Evolutionary conservation across 1,140 invertebrate genomes (phyloP).

Genomic region (Trachelipus rathkii): DNA sequence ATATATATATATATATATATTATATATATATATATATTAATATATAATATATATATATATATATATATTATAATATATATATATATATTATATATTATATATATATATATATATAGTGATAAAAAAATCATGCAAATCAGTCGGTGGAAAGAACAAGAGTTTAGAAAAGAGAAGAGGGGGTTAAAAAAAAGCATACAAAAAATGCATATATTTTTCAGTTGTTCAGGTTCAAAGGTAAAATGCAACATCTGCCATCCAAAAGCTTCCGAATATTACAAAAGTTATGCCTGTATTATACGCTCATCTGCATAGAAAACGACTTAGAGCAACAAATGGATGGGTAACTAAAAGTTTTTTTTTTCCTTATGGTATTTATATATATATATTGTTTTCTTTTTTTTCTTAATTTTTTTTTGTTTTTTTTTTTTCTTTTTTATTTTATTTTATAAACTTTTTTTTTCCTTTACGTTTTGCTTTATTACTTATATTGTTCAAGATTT

Average conservation of each 20-base stretch:
- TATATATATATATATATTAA: no score
- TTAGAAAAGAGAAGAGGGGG: background rate
- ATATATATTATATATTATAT: no score
- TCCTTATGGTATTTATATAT: no score
- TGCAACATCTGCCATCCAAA: background rate
- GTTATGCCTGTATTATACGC: constrained; percentile 6
- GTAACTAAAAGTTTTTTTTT: background rate
- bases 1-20: no score
- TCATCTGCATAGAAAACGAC: constrained; percentile 10
- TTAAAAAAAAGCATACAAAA: background rate
- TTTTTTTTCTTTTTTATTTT: background rate
- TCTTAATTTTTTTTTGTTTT: background rate
- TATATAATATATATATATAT: no score
- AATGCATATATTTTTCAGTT: background rate
- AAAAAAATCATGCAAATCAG: no score
- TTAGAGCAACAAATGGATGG: constrained; percentile 4
- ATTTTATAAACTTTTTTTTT: background rate
- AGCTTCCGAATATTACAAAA: constrained; percentile 3
- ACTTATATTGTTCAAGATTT: constrained; percentile 4
- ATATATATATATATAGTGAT: no score
- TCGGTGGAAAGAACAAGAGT: no score
- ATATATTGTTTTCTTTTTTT: background rate
- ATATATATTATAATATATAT: no score
- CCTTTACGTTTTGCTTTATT: background rate
- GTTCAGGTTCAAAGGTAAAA: background rate